Evolutionary conservation across 2,797 vertebrate species (phyloP), one percentile per base, ranked within the genome.

Genomic region (Argentina silus): DNA sequence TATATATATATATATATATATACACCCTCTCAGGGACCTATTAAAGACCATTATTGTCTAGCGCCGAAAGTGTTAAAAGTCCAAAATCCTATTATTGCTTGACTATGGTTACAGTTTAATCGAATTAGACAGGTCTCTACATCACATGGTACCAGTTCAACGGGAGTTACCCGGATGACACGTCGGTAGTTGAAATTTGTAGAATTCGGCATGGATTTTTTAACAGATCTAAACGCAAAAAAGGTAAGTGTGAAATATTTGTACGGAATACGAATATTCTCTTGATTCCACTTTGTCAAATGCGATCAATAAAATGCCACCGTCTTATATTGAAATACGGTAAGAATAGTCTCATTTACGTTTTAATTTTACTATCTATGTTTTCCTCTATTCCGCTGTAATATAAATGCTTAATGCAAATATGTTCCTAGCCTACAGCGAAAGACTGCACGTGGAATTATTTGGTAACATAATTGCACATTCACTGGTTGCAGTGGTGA

Each of bases 201-300:
- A 63, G 23, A 17, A 14, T 65, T 1, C 60, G 70, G 1, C 47
- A 94, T 94, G 93, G 90, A 93, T 45, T 88, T 88, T 1, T 81
- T 94, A 80, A 84, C 86, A 0, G 91, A 94, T 62, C 83, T 55
- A 0, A 82, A 94, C 59, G 86, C 89, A 67, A 81, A 86, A 45
- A 92, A 85, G 92, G 93, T 93, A 65, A 87, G 83, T 15, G 6
- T 56, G 19, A 17, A 43, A n/a, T 53, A 10, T 43, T 19, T 19
- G 42, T 36, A 47, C 4, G 19, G 19, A 15, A 51, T 36, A 36
- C 1, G 27, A 36, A 36, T 36, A 36, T 36, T 36, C 27, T 36
- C 27, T 36, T 36, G 27, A 36, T 36, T 36, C 2, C 4, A 36
- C 27, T 36, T 36, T 36, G 27, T n/a, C n/a, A n/a, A n/a, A 36